These are phyloP conservation scores for Haliclystus octoradiatus DNA, from an alignment of 30 jellyfish, hydroid and myxozoan genomes.

Conservation along the genomic window DNA sequence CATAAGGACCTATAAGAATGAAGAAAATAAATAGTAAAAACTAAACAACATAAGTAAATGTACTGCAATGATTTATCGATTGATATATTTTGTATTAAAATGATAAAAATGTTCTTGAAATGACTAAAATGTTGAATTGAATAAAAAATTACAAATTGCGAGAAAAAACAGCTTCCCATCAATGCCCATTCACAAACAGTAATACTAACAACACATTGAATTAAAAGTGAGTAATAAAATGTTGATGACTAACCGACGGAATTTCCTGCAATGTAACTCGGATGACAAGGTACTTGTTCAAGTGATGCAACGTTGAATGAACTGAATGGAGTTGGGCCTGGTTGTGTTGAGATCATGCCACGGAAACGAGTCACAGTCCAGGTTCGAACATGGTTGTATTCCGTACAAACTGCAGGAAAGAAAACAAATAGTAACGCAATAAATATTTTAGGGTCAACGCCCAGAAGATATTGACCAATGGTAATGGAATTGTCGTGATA, in stretches of 20 bases:
- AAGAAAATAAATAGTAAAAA: no score
- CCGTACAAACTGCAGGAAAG: conserved; percentile 74
- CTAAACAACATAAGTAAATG: no score
- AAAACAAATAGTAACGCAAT: neutral
- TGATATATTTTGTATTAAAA: no score
- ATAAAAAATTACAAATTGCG: no score
- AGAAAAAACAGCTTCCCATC: neutral
- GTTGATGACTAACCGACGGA: conserved; percentile 50
- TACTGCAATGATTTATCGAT: no score
- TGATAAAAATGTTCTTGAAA: no score
- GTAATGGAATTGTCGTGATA: no score
- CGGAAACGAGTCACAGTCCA: conserved; percentile 98
- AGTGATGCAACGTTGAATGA: conserved; percentile 82
- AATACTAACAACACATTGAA: neutral
- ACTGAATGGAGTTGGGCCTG: conserved; percentile 98
- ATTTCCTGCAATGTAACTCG: conserved; percentile 27
- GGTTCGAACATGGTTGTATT: conserved; percentile 92
- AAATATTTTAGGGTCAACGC: no score
- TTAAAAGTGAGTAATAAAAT: neutral
- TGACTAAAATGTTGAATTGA: no score
- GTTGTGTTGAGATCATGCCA: conserved; percentile 97
- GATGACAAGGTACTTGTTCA: conserved; percentile 52
- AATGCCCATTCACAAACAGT: neutral
- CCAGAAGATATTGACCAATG: no score
- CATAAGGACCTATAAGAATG: conserved; percentile 77